phyloP scores from a whole-genome alignment of 2,888 invertebrate species.

The Rhaphigaster nebulosa region DNA sequence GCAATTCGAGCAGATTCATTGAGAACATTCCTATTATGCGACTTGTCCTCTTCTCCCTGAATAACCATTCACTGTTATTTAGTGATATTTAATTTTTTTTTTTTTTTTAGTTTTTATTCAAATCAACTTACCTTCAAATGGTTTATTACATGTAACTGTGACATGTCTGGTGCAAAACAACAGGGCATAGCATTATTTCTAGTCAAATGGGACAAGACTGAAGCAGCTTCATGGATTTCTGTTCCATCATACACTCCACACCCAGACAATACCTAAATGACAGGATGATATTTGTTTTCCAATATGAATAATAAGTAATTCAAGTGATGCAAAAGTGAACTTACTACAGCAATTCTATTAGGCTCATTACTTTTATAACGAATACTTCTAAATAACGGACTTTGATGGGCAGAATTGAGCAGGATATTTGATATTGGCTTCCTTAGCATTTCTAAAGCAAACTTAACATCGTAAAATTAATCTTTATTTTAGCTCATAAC shows the following conservation, averaged over 20 bases:
- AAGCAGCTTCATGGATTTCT: slow-evolving; percentile 73
- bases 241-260: slow-evolving; percentile 73
- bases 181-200: slow-evolving; percentile 69
- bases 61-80: neutral
- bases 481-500: neutral
- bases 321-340: neutral
- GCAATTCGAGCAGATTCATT: slow-evolving; percentile 73
- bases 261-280: slow-evolving; percentile 71
- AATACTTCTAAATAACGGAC: neutral
- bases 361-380: neutral
- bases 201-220: slow-evolving; percentile 68
- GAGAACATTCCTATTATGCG: slow-evolving; percentile 67
- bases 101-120: neutral
- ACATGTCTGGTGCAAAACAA: slow-evolving; percentile 70
- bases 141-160: slow-evolving; percentile 71
- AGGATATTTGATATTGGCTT: neutral
- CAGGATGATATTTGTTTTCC: neutral
- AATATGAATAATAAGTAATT: neutral
- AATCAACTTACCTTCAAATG: slow-evolving; percentile 69
- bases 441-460: slow-evolving; percentile 28
- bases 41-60: slow-evolving; percentile 62
- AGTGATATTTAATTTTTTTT: neutral
- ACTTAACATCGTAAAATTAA: neutral
- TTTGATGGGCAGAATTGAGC: neutral
- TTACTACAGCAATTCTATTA: slow-evolving; percentile 41